phyloP scores from a whole-genome alignment of 2,797 vertebrate species.

The Galaxias olidus region DNA sequence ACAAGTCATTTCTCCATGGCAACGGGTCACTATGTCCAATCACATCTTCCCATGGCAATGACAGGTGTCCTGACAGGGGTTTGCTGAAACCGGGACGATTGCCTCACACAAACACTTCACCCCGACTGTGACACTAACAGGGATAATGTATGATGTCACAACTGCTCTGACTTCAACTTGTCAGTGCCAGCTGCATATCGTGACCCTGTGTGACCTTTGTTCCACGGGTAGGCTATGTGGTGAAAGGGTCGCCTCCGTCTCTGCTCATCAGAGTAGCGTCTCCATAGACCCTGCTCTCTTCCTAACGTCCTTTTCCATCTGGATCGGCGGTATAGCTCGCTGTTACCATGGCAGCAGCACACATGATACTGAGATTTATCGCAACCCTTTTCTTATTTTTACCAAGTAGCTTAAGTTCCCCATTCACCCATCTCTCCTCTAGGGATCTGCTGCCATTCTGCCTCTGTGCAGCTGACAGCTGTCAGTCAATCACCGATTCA shows the following conservation, averaged over 20 bases:
- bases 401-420: no score
- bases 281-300: constrained; percentile 34
- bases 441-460: constrained; percentile 4
- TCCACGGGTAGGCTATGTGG: neutral
- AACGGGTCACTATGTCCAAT: constrained; percentile 48
- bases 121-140: no score
- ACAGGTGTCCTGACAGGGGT: constrained; percentile 9
- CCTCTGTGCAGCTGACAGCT: constrained; percentile 25
- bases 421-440: constrained; percentile 10
- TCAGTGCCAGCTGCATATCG: neutral
- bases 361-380: neutral
- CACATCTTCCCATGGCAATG: neutral
- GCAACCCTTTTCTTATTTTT: no score
- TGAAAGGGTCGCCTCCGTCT: constrained; percentile 23
- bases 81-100: neutral
- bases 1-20: constrained; percentile 62
- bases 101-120: no score
- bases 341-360: constrained; percentile 55
- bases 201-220: neutral
- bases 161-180: neutral
- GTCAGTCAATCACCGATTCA: constrained; percentile 21
- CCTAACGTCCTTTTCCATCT: constrained; percentile 31
- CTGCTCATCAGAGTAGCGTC: constrained; percentile 35
- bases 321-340: constrained; percentile 32
- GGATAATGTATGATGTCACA: neutral